A percentile compares a stretch with the other conserved stretches of the same genome.
These are phyloP conservation scores for Lamprologus tigripictilis DNA, from an alignment of 2,113 vertebrate genomes.

Conservation along the genomic window DNA sequence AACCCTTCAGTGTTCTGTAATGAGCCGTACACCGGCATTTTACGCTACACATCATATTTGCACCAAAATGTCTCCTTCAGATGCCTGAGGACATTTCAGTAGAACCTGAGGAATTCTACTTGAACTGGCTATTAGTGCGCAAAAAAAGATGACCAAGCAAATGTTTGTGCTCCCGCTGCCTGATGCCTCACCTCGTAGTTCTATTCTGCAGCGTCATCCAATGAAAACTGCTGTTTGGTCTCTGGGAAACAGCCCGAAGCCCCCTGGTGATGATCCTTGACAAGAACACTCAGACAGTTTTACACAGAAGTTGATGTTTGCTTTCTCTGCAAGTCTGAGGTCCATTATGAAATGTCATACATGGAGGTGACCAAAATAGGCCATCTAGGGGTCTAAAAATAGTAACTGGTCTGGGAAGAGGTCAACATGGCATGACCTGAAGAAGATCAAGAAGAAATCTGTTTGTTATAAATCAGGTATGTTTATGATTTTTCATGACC, in stretches of 20 bases:
- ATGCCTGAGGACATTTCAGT: neutral
- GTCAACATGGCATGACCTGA: neutral
- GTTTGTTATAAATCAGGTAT: neutral
- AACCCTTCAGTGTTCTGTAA: neutral
- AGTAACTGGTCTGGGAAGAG: neutral
- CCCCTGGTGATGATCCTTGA: neutral
- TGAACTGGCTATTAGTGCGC: neutral
- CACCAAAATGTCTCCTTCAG: neutral
- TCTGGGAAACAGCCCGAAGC: neutral
- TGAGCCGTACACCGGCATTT: neutral
- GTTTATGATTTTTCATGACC: neutral
- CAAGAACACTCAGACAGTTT: neutral
- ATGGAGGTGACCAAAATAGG: neutral
- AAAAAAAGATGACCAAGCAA: neutral
- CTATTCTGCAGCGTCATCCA: neutral
- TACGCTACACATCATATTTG: neutral
- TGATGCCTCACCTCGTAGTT: neutral
- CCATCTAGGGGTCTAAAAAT: neutral
- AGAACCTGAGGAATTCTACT: neutral
- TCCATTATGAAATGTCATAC: neutral
- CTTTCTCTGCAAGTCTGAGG: neutral
- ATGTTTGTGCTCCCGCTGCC: neutral
- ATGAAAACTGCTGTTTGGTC: neutral
- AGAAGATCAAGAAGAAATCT: neutral
- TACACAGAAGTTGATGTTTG: neutral